phyloP scores from a whole-genome alignment of 1,140 invertebrate species.

The Trypoxylus dichotomus region DNA sequence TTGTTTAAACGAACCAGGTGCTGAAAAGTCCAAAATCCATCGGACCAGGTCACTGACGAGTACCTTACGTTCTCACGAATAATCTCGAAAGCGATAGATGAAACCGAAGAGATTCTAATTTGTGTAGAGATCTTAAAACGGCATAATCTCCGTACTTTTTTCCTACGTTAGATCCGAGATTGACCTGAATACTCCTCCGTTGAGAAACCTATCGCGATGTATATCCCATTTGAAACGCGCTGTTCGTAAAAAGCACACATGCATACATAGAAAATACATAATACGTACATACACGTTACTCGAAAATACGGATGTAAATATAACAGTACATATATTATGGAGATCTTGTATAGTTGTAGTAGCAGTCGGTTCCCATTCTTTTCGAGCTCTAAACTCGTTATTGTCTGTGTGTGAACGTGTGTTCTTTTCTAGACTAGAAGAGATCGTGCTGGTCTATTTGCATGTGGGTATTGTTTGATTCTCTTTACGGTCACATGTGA shows the following conservation, averaged over 20 bases:
- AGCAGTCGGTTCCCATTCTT: conserved; percentile 17
- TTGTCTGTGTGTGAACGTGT: conserved; percentile 23
- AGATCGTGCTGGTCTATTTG: conserved; percentile 36
- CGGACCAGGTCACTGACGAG: too few relatives aligned
- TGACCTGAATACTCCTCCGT: background rate
- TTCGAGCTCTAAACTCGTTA: conserved; percentile 19
- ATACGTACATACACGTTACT: background rate
- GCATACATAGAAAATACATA: background rate
- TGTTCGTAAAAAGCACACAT: background rate
- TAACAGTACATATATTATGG: conserved; percentile 20
- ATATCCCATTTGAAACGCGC: background rate
- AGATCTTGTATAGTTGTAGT: conserved; percentile 1
- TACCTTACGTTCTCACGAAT: too few relatives aligned
- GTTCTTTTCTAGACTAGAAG: conserved; percentile 29
- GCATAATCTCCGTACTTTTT: background rate
- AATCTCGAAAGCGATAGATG: too few relatives aligned
- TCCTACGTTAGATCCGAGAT: background rate
- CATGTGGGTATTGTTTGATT: conserved; percentile 37
- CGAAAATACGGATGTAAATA: conserved; percentile 22
- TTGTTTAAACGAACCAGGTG: too few relatives aligned
- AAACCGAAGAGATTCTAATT: background rate
- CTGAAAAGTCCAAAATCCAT: too few relatives aligned
- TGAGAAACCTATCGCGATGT: conserved; percentile 16
- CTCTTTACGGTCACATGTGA: conserved; percentile 18
- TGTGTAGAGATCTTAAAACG: background rate